Percentiles rank a stretch among this genome's conserved stretches.
Conservation (phyloP, 1,140 invertebrate species). For the Drosophila seguyi region DNA sequence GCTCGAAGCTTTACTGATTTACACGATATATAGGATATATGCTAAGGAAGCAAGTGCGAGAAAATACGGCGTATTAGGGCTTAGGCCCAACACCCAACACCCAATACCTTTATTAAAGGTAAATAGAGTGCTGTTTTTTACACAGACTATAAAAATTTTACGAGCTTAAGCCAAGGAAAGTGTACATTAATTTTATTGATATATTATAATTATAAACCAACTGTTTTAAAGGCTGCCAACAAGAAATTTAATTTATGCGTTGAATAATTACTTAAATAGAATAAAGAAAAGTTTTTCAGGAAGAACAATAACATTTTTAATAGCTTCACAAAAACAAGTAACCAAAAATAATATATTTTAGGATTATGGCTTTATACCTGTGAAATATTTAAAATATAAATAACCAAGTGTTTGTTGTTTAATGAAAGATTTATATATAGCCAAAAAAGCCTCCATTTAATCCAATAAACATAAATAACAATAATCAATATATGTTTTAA, state of each 20-base stretch:
- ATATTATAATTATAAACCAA: not conserved
- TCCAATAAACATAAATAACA: not conserved
- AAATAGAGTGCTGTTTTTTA: not conserved
- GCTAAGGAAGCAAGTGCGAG: constrained; percentile 1
- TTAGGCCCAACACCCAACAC: constrained; percentile 3
- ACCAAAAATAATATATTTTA: not conserved
- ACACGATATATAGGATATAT: constrained; percentile 37
- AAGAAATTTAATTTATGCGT: not conserved
- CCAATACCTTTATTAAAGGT: constrained; percentile 6
- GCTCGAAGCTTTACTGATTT: constrained; percentile 53
- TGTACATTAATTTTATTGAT: too few relatives aligned
- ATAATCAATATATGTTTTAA: not conserved
- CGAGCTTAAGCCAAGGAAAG: not conserved
- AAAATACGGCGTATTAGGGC: constrained; percentile 3
- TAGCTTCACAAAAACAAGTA: not conserved
- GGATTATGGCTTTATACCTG: not conserved
- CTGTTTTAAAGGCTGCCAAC: not conserved
- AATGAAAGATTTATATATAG: not conserved
- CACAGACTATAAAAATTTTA: constrained; percentile 45
- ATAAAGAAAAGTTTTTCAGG: not conserved
- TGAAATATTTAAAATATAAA: not conserved
- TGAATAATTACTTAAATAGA: not conserved
- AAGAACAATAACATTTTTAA: not conserved
- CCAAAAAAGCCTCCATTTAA: not conserved
- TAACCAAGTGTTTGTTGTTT: not conserved